Conservation (phyloP, 2,797 vertebrate genomes). For the Cheirogaleus major region DNA sequence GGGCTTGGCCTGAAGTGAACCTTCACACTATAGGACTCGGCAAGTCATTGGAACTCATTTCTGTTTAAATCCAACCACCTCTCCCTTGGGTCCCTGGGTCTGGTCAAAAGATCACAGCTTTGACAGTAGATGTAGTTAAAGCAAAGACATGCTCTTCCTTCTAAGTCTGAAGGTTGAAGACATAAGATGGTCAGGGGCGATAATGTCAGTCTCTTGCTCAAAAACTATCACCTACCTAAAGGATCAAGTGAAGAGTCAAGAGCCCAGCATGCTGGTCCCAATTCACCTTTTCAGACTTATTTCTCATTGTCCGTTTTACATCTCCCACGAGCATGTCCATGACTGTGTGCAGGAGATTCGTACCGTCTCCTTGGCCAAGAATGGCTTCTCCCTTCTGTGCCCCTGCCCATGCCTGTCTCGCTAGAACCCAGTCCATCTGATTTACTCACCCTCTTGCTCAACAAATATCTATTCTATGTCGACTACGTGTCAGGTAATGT, state of each 20-base stretch:
- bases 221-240: background rate
- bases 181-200: background rate
- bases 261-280: background rate
- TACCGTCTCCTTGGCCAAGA: background rate
- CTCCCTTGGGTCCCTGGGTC: conserved; percentile 53
- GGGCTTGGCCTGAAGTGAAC: conserved; percentile 51
- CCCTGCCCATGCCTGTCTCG: background rate
- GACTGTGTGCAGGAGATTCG: background rate
- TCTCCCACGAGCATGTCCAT: no score
- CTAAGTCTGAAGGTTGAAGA: conserved; percentile 28
- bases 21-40: conserved; percentile 41
- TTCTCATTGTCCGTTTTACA: no score
- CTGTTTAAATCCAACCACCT: conserved; percentile 43
- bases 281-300: background rate
- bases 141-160: background rate
- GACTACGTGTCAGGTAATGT: no score
- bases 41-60: conserved; percentile 58
- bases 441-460: background rate
- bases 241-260: background rate
- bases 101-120: conserved; percentile 49
- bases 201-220: background rate
- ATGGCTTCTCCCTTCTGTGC: background rate
- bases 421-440: background rate
- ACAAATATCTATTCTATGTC: background rate
- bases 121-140: conserved; percentile 39